Conservation (phyloP, 2,888 invertebrate genomes). For the Abscondita cerata region DNA sequence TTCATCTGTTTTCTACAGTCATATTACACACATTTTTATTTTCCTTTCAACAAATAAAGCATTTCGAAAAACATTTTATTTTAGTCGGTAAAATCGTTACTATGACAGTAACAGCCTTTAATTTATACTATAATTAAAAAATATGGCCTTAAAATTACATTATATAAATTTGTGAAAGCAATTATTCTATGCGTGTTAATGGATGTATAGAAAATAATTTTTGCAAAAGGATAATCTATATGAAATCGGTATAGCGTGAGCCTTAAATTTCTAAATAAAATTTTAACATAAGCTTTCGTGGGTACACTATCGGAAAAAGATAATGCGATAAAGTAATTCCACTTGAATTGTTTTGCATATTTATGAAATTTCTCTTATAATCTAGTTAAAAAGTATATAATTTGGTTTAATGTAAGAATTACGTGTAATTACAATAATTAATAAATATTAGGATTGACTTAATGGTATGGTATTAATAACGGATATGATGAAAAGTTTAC, state of each 20-base stretch:
- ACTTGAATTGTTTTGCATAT: constrained; percentile 6
- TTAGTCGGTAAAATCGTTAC: not conserved
- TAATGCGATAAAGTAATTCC: not conserved
- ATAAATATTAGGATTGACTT: too few relatives aligned
- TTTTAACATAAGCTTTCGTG: not conserved
- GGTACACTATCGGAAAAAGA: not conserved
- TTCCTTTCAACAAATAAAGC: not conserved
- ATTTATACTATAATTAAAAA: too few relatives aligned
- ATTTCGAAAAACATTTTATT: not conserved
- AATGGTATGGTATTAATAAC: too few relatives aligned
- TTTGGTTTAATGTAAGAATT: too few relatives aligned
- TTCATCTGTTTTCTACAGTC: constrained; percentile 6
- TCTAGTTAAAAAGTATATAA: not conserved
- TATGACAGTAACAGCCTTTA: too few relatives aligned
- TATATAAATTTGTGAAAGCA: too few relatives aligned
- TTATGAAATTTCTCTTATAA: not conserved
- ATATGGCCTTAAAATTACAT: too few relatives aligned
- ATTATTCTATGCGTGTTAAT: too few relatives aligned
- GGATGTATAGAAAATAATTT: too few relatives aligned
- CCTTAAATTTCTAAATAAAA: not conserved
- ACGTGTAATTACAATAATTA: too few relatives aligned
- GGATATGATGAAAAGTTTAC: too few relatives aligned
- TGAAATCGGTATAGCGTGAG: not conserved
- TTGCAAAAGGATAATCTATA: too few relatives aligned
- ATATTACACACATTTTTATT: not conserved